phyloP scores from a whole-genome alignment of 2,113 vertebrate species.

The Tringa solitaria region DNA sequence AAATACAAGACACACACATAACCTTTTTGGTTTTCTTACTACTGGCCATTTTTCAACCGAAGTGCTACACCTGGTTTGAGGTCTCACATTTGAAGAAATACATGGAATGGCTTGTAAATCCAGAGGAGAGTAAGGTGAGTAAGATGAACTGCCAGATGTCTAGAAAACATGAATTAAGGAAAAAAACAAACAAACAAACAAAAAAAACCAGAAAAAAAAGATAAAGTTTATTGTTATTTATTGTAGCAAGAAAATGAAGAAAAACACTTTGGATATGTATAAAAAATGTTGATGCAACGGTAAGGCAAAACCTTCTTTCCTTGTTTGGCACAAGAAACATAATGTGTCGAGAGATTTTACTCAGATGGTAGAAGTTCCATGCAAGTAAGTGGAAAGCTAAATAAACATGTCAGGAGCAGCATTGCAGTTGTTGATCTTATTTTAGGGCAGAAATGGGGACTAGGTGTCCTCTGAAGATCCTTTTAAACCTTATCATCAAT shows the following conservation, averaged over 20 bases:
- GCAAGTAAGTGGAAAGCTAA: not conserved
- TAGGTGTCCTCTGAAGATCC: not conserved
- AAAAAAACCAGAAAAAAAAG: not conserved
- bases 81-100: not conserved
- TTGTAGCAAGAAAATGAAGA: not conserved
- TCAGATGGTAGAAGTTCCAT: not conserved
- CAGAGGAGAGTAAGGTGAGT: not conserved
- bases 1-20: not conserved
- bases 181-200: too few relatives aligned
- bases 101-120: not conserved
- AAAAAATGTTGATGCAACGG: not conserved
- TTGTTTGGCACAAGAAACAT: not conserved
- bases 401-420: not conserved
- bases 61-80: not conserved
- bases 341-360: not conserved
- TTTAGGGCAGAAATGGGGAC: not conserved
- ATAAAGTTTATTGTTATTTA: fast-evolving
- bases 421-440: not conserved
- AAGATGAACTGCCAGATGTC: not conserved
- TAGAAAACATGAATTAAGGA: not conserved
- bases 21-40: not conserved
- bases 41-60: not conserved
- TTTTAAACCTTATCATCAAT: not conserved
- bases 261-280: not conserved
- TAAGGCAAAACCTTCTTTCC: not conserved